Evolutionary conservation across 2,888 invertebrate species (phyloP).

Genomic region (Chalcis sispes): DNA sequence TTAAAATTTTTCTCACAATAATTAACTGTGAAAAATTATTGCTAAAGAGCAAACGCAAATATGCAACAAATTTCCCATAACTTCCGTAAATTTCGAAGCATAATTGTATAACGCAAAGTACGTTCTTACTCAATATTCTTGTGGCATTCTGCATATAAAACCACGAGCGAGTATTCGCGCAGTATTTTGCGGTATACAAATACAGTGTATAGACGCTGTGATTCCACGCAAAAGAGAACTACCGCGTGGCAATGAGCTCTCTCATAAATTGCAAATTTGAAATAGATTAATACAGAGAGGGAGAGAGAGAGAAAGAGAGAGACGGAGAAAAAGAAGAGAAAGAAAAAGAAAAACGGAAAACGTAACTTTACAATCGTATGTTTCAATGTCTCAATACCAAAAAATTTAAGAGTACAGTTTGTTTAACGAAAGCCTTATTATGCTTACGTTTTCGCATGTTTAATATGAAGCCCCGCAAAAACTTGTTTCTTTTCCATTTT

Average conservation of each 20-base stretch:
- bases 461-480: too few relatives aligned
- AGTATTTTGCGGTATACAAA: background rate
- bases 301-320: background rate
- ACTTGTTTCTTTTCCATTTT: too few relatives aligned
- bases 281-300: background rate
- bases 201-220: background rate
- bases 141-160: background rate
- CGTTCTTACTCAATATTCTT: conserved; percentile 18
- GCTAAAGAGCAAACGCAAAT: background rate
- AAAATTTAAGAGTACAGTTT: too few relatives aligned
- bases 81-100: background rate
- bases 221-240: too few relatives aligned
- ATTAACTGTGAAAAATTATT: background rate
- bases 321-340: background rate
- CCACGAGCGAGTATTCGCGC: too few relatives aligned
- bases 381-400: too few relatives aligned
- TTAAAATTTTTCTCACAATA: too few relatives aligned
- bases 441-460: too few relatives aligned
- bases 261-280: conserved; percentile 33
- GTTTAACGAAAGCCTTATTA: too few relatives aligned
- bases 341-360: background rate
- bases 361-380: too few relatives aligned
- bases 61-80: background rate
- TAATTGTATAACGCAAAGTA: background rate
- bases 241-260: background rate